These are phyloP conservation scores for Lepidotrigona ventralis DNA, from an alignment of 1,140 invertebrate species.

Conservation along the genomic window DNA sequence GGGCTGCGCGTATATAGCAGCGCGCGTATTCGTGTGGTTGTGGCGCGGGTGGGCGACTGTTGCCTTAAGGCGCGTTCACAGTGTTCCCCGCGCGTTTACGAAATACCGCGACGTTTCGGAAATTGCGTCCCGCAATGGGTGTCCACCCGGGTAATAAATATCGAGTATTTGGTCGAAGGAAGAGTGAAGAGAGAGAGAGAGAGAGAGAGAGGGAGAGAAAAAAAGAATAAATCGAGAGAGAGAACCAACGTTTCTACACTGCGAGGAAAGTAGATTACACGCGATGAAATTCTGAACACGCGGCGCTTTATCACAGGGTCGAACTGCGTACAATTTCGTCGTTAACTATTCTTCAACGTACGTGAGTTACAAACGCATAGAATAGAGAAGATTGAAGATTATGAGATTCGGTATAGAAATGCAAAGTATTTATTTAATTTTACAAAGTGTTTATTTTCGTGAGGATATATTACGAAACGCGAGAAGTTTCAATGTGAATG, in stretches of 20 bases:
- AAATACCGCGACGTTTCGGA: conserved; percentile 11
- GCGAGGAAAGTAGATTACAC: not conserved
- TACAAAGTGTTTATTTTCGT: not conserved
- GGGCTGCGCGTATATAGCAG: conserved; percentile 63
- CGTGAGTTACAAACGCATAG: too few species aligned
- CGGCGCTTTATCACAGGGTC: too few species aligned
- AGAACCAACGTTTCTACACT: not conserved
- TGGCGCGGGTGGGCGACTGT: conserved; percentile 68
- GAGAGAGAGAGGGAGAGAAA: too few species aligned
- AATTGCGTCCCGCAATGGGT: not conserved
- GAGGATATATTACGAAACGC: not conserved
- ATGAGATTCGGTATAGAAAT: not conserved
- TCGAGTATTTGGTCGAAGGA: not conserved
- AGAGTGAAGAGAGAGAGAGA: too few species aligned
- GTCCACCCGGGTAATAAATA: not conserved
- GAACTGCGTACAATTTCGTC: not conserved
- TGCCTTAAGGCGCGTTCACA: conserved; percentile 63
- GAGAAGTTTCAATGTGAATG: conserved; percentile 58
- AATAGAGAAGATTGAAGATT: too few species aligned
- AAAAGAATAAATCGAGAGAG: not conserved
- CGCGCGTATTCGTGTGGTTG: conserved; percentile 52
- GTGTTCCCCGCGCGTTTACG: not conserved
- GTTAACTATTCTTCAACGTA: too few species aligned
- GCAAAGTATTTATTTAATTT: not conserved
- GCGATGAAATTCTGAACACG: not conserved